Base-by-base conservation (phyloP, 2,113 vertebrate species). In the Sylvilagus bachmani region DNA sequence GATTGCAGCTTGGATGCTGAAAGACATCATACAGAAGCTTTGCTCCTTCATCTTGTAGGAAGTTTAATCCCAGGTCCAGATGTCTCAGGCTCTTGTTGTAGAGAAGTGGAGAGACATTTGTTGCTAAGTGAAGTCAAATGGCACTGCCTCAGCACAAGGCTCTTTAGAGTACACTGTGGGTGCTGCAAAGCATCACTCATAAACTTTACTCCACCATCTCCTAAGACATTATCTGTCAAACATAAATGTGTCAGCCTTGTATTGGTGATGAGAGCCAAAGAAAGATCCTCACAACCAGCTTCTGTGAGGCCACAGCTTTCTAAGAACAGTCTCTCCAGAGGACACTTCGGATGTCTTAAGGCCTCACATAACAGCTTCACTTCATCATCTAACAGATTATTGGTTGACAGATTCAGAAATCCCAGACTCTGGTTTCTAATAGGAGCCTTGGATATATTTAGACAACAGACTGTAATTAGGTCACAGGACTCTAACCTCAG, bases 191-290 rank as follows among this genome's bases (percentile, higher is more conserved):
- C 95, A 38, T 89, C n/a, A 19, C 93, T 94, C 11, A 97, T 8
- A 84, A 96, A 14, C 66, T 95, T 85, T 73, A 97, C 29, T 75
- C 97, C 97, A 33, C 25, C 33, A 53, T 97, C 91, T 83, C 74
- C 86, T 53, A 98, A 53, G 29, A 24, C 0, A 22, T 97, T 98
- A 36, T 95, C 62, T 9, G 82, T 69, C 90, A 98, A 85, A 25
- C 96, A 96, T 69, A 97, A 91, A 71, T 96, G 96, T 19, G 94
- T 96, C 95, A 98, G 79, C 12, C 58, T 96, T 84, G 87, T 86
- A 85, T 79, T 98, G 73, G 17, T 86, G 73, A 73, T 89, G 24
- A 98, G 75, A 73, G 91, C 95, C 14, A 82, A 51, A 33, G 91
- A 95, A 51, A 97, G 94, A 55, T 58, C 87, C 55, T 90, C 9